phyloP scores from a whole-genome alignment of 2,797 vertebrate species.

The Apogon hyalosoma region DNA sequence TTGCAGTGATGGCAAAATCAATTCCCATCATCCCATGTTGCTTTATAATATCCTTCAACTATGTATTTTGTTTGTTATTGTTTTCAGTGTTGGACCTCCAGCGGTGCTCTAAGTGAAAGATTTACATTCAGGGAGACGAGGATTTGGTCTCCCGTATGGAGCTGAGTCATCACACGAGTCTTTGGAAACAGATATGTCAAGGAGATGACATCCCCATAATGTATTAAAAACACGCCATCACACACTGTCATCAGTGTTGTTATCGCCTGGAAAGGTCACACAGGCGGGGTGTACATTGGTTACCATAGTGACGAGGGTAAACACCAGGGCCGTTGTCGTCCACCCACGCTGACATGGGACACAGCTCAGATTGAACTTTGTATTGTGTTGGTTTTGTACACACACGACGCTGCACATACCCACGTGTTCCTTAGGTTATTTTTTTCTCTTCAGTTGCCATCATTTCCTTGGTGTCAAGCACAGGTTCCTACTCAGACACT shows the following conservation, averaged over 20 bases:
- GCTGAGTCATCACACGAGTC: too few species aligned
- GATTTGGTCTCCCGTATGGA: too few species aligned
- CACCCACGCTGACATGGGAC: constrained; percentile 10
- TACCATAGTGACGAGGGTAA: constrained; percentile 65
- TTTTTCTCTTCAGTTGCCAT: constrained; percentile 15
- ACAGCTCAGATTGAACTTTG: constrained; percentile 44
- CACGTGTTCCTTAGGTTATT: constrained; percentile 1
- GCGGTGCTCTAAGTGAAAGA: too few species aligned
- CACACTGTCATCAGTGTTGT: constrained; percentile 51
- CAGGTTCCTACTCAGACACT: constrained; percentile 17
- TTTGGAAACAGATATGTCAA: too few species aligned
- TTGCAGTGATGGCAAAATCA: too few species aligned
- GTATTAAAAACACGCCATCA: constrained; percentile 33
- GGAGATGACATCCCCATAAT: constrained; percentile 23
- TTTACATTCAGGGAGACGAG: too few species aligned
- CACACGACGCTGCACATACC: background rate
- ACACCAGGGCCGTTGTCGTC: constrained; percentile 67
- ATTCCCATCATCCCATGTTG: too few species aligned
- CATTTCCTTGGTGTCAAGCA: constrained; percentile 32
- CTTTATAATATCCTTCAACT: too few species aligned
- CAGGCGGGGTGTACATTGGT: constrained; percentile 48
- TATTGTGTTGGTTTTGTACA: constrained; percentile 44
- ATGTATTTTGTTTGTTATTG: too few species aligned
- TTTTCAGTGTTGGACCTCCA: too few species aligned
- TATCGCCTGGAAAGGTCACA: constrained; percentile 70